Percentiles rank a stretch among this genome's conserved stretches.
These are phyloP conservation scores for Aricia agestis DNA, from an alignment of 1,140 invertebrate species.

Conservation along the genomic window DNA sequence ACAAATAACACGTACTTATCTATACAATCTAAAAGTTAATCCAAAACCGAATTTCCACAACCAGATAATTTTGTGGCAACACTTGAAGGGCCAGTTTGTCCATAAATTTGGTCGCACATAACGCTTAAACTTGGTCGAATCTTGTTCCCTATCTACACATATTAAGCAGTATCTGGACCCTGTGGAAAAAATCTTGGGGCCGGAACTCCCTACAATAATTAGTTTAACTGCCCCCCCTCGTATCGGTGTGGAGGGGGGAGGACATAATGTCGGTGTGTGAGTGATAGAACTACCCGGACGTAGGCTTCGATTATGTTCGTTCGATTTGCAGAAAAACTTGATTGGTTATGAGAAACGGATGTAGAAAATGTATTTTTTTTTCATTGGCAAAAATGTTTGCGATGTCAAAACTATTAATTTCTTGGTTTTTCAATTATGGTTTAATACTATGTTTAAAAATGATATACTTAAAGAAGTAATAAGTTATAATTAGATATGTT, in stretches of 20 bases:
- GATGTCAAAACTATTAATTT: no score
- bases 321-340: conserved; percentile 1
- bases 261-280: conserved; percentile 27
- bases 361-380: background rate
- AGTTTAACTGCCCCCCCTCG: conserved; percentile 53
- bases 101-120: background rate
- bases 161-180: conserved; percentile 17
- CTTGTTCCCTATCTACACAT: conserved; percentile 15
- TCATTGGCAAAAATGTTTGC: no score
- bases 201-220: conserved; percentile 49
- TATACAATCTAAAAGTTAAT: background rate
- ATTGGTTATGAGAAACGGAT: background rate
- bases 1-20: no score
- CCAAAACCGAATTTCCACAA: background rate
- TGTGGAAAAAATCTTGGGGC: conserved; percentile 31
- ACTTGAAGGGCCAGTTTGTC: no score
- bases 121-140: background rate
- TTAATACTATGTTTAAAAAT: no score
- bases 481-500: no score
- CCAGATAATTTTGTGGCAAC: background rate
- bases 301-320: conserved; percentile 23
- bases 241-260: conserved; percentile 5
- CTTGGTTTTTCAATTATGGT: no score
- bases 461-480: no score
- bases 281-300: conserved; percentile 38